Base-by-base conservation (phyloP, 2,888 invertebrate species). In the Drosophila gaucha region DNA sequence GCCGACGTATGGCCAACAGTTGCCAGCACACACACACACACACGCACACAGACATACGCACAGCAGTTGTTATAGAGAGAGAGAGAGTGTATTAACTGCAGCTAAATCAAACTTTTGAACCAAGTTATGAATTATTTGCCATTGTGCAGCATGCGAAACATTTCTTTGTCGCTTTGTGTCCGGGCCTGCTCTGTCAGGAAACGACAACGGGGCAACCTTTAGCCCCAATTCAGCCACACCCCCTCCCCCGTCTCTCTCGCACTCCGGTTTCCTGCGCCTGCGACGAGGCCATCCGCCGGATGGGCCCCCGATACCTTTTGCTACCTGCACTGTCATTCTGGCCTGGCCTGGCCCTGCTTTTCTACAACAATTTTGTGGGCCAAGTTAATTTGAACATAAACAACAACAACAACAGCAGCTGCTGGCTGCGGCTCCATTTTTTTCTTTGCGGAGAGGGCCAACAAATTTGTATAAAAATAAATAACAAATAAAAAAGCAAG, bases 121-220 rank as follows among this genome's bases (percentile, higher is more conserved):
- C 80, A 75, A 86, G 86, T 78, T 86, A 83, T 83, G 86, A 86
- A 83, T 83, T 83, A 83, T 86, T 86, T 86, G 83, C 65, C 80
- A 79, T 82, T 86, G 86, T 82, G 79, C 84, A 80, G 84, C 68
- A 74, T 60, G 80, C 74, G 83, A 80, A 77, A 79, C 83, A 74
- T 80, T 83, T 77, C 83, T 77, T 83, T 83, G 83, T 66, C 70
- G 66, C 57, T 66, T 64, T 72, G 72, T 62, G 72, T 63, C 57
- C 58, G 67, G 30, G 18, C 20, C 9, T 12, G 30, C 31, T 31
- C 46, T 14, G 49, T 35, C 65, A 69, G 69, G 71, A 70, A 70
- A 59, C 54, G 39, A 39, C 36, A 60, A 60, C 47, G 59, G 43
- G 35, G 30, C 39, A 70, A 70, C 69, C 57, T 65, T 69, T 54